These are phyloP conservation scores for Kryptolebias ocellatus DNA, from an alignment of 2,797 vertebrate genomes.

Conservation along the genomic window DNA sequence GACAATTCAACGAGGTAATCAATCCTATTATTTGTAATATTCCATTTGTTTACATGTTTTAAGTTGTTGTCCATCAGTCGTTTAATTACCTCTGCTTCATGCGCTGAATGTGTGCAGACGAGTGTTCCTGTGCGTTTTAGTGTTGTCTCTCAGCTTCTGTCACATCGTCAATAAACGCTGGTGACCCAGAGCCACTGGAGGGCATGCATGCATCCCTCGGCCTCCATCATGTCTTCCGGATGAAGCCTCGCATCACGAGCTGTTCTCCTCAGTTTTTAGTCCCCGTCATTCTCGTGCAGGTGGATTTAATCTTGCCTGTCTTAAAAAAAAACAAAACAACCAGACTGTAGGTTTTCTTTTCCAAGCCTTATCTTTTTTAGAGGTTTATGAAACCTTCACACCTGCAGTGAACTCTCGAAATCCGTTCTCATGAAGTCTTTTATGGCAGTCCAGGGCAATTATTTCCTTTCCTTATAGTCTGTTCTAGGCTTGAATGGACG, in stretches of 20 bases:
- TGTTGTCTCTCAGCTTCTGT: constrained; percentile 1
- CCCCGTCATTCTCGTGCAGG: neutral
- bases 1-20: neutral
- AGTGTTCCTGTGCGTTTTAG: neutral
- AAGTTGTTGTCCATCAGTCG: neutral
- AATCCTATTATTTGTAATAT: neutral
- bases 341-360: neutral
- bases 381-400: neutral
- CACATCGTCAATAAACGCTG: constrained; percentile 1
- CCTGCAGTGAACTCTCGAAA: neutral
- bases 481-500: too few species aligned
- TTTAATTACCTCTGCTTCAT: neutral
- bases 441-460: neutral
- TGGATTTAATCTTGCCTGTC: neutral
- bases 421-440: neutral
- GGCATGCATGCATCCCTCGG: neutral
- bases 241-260: neutral
- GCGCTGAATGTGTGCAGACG: constrained; percentile 2
- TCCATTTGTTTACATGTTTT: neutral
- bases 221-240: neutral
- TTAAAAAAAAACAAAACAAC: neutral
- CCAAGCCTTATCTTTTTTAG: too few species aligned
- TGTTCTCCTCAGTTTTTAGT: neutral
- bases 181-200: neutral
- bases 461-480: too few species aligned